These are phyloP conservation scores for Porites lobata DNA, from an alignment of 92 coral and sea anemone genomes.

Conservation along the genomic window DNA sequence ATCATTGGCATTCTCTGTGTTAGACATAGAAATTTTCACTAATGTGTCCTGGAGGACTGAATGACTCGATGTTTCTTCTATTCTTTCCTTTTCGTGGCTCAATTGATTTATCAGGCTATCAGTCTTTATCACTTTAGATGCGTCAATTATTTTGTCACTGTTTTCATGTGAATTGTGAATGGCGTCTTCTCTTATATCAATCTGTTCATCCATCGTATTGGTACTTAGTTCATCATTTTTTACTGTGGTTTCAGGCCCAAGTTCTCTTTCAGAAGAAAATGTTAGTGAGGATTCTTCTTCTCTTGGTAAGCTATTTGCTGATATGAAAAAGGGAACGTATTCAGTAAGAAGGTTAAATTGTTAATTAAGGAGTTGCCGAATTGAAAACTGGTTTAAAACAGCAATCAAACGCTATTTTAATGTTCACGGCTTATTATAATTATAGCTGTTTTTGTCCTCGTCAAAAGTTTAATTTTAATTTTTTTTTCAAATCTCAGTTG, in stretches of 20 bases:
- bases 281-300: not conserved
- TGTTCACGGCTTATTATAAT: too few relatives aligned
- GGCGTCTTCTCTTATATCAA: not conserved
- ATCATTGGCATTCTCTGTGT: not conserved
- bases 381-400: too few relatives aligned
- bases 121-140: too few relatives aligned
- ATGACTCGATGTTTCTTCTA: not conserved
- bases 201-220: not conserved
- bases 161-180: not conserved
- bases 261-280: not conserved
- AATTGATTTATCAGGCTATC: not conserved
- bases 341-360: too few relatives aligned
- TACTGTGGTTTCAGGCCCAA: too few relatives aligned
- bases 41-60: slow-evolving; percentile 9
- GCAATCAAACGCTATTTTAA: too few relatives aligned
- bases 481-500: too few relatives aligned
- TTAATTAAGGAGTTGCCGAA: too few relatives aligned
- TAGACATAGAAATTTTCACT: not conserved
- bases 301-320: slow-evolving; percentile 2
- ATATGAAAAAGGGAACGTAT: not conserved
- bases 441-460: too few relatives aligned
- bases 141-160: too few relatives aligned
- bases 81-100: too few relatives aligned
- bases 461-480: too few relatives aligned
- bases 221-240: not conserved